Evolutionary conservation across 53 echinoderm and acorn worm genomes (phyloP), one percentile per base, ranked within the genome.

Genomic region (Mesocentrotus franciscanus): DNA sequence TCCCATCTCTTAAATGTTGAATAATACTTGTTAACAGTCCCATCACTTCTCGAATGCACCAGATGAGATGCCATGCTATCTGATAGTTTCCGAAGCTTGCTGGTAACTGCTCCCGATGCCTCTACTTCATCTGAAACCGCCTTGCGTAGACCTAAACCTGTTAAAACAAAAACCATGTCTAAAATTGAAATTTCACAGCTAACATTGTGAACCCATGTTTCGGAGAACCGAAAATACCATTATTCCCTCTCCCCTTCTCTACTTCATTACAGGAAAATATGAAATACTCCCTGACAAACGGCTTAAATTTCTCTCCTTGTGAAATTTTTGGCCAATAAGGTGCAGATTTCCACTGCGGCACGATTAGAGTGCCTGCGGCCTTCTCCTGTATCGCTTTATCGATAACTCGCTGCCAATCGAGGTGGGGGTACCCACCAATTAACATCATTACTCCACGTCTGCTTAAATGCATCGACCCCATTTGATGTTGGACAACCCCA

Each of bases 341-440:
- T 22, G 92, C 92, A 14, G 92, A 92, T 36, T 56, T 92, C 71
- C 92, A 92, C 42, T 17, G 22, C 22, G 71, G 70, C 17, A 92
- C 39, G 11, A 92, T 2, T 42, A 92, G 62, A 16, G 92, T 92
- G 13, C 92, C 92, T 15, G n/a, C n/a, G n/a, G n/a, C n/a, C n/a
- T n/a, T n/a, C n/a, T n/a, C n/a, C n/a, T n/a, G n/a, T n/a, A n/a
- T n/a, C n/a, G n/a, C n/a, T n/a, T n/a, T n/a, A n/a, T 35, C 58
- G 58, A 8, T 58, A 58, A 58, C 58, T n/a, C 14, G 36, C 93
- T 12, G 72, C 56, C 30, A 93, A 42, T 20, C 78, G 36, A 12
- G 59, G 79, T 39, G 93, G 93, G 20, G 93, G 93, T 12, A 93
- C 93, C 75, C 14, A 58, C 93, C 93, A 93, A 76, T 93, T 75